Evolutionary conservation across 2,797 vertebrate genomes (phyloP), one percentile per base, ranked within the genome.

Genomic region (Lacerta agilis): DNA sequence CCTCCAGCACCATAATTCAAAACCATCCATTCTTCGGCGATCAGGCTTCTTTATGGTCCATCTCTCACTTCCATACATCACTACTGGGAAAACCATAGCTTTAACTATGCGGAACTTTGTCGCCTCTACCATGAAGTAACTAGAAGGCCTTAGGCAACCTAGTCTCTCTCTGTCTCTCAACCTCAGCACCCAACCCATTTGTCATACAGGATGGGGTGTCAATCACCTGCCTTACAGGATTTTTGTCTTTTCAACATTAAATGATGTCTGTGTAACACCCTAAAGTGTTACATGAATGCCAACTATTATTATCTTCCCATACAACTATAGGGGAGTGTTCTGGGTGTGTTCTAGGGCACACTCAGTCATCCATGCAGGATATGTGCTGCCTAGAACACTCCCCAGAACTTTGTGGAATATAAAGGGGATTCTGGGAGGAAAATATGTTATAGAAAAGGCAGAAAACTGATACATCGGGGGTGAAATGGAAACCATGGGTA

Each of bases 401-500:
- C 4, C 33, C 55, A 83, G 36, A 64, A 79, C 69, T 86, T 76
- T 79, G 11, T 38, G 8, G 17, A 69, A 79, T 29, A 10, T 69
- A 1, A 13, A 55, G 5, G 5, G 76, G 8, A 0, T 43, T 27
- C 78, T 55, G 69, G 64, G 11, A 8, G 66, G 23, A 88, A 9
- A 10, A 43, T 11, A 13, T 45, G 23, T 27, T 36, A 3, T 8
- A 3, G 36, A 36, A 83, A 36, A 43, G 55, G 33, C 10, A 36
- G n/a, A 33, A 17, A 72, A 72, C 18, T 33, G 33, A n/a, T 83
- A 20, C 2, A 0, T 10, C 2, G 2, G 25, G 38, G 29, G 87
- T 85, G 87, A 80, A n/a, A 29, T 3, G 66, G 41, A 88, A 81
- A 89, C 17, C 33, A 49, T 85, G 49, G 33, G 2, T 86, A 86